Percentiles rank a stretch among this genome's conserved stretches.
Conservation (phyloP, 1,140 invertebrate species). For the Diorhabda sublineata region DNA sequence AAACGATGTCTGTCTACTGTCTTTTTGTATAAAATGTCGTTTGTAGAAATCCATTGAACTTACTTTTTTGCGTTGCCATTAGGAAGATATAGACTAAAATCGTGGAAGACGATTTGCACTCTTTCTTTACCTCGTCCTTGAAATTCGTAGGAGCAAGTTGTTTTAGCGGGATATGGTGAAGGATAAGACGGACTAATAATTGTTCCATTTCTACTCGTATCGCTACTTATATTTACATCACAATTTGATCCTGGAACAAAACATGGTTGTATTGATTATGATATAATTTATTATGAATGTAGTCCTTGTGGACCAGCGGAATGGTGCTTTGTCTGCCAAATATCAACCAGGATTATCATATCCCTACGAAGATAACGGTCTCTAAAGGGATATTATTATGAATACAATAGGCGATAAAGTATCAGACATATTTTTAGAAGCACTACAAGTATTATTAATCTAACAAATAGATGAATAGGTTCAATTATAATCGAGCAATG, state of each 20-base stretch:
- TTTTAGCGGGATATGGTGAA: conserved; percentile 65
- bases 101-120: conserved; percentile 71
- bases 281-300: not conserved
- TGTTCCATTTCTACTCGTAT: conserved; percentile 73
- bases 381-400: no score
- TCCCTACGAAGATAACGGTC: no score
- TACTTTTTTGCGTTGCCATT: conserved; percentile 59
- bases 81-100: conserved; percentile 62
- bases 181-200: conserved; percentile 75
- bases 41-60: conserved; percentile 39
- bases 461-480: no score
- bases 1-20: no score
- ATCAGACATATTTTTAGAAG: no score
- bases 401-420: no score
- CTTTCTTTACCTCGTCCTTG: conserved; percentile 76
- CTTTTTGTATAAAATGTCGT: no score
- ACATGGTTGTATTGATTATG: not conserved
- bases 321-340: no score
- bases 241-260: conserved; percentile 69
- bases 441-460: no score
- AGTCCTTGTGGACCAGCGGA: not conserved
- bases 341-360: no score
- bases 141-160: conserved; percentile 80
- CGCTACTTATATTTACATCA: conserved; percentile 72
- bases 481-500: no score